These are phyloP conservation scores for Drosophila varians DNA, from an alignment of 1,140 invertebrate genomes.

Conservation along the genomic window DNA sequence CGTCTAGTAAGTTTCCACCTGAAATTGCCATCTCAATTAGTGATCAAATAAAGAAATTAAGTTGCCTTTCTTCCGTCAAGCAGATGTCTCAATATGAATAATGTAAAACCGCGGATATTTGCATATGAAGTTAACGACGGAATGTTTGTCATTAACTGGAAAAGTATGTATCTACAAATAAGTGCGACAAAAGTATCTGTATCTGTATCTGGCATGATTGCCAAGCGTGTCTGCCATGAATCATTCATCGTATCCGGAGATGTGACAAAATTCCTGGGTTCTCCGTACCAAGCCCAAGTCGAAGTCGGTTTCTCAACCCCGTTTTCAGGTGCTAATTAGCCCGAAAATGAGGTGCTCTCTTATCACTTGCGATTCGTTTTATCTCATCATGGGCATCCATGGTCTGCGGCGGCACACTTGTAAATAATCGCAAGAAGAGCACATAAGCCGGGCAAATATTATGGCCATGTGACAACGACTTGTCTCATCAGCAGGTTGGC, in stretches of 20 bases:
- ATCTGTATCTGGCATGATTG: constrained; percentile 33
- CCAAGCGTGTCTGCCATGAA: constrained; percentile 59
- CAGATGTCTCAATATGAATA: constrained; percentile 35
- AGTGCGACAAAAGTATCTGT: constrained; percentile 18
- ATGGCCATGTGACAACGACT: constrained; percentile 58
- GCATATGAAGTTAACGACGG: constrained; percentile 49
- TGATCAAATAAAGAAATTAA: constrained; percentile 49
- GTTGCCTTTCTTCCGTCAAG: constrained; percentile 11
- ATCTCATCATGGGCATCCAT: constrained; percentile 44
- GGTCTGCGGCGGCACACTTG: constrained; percentile 52
- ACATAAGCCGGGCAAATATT: constrained; percentile 59
- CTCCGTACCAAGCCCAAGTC: neutral
- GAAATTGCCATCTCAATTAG: constrained; percentile 50
- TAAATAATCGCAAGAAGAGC: constrained; percentile 63
- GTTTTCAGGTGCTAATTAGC: constrained; percentile 28
- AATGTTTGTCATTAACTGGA: constrained; percentile 42
- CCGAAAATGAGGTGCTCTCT: neutral
- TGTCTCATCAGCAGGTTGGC: constrained; percentile 52
- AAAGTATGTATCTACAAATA: constrained; percentile 32
- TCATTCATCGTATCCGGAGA: constrained; percentile 38
- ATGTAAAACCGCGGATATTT: constrained; percentile 34
- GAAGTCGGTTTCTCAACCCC: constrained; percentile 4
- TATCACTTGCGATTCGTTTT: constrained; percentile 36
- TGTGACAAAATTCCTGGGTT: neutral
- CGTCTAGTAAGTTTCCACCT: constrained; percentile 56